Evolutionary conservation across 2,797 vertebrate species (phyloP).

Genomic region (Neostethus bicornis): DNA sequence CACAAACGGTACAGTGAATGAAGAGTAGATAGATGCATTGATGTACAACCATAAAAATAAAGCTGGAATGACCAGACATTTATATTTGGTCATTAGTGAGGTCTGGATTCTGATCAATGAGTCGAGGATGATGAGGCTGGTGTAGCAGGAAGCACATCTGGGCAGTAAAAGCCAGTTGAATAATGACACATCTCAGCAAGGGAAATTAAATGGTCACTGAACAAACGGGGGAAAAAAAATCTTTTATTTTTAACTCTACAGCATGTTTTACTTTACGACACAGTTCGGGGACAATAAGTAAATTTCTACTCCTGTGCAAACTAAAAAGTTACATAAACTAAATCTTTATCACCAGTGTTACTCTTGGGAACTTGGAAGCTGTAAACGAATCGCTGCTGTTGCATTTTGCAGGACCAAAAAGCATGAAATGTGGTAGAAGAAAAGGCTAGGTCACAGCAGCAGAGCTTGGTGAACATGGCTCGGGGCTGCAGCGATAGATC

Average conservation of each 20-base stretch:
- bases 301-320: conserved; percentile 6
- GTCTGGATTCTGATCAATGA: conserved; percentile 14
- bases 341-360: conserved; percentile 1
- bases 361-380: neutral
- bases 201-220: conserved; percentile 36
- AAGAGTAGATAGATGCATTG: too few species aligned
- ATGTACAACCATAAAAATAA: too few species aligned
- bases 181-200: conserved; percentile 24
- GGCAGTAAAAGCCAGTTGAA: conserved; percentile 41
- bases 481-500: conserved; percentile 65
- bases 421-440: conserved; percentile 12
- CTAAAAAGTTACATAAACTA: neutral
- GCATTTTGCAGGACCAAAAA: conserved; percentile 3
- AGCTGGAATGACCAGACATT: too few species aligned
- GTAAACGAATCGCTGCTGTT: neutral
- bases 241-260: neutral
- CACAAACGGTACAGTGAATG: too few species aligned
- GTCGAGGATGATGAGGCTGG: conserved; percentile 22
- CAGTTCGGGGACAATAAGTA: neutral
- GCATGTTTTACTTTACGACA: neutral
- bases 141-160: conserved; percentile 49
- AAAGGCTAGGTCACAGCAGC: conserved; percentile 29
- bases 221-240: conserved; percentile 21
- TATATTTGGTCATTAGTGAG: too few species aligned
- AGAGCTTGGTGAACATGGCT: conserved; percentile 42